Evolutionary conservation across 2,888 invertebrate genomes (phyloP), one percentile per base, ranked within the genome.

Genomic region (Azorinus chamasolen): DNA sequence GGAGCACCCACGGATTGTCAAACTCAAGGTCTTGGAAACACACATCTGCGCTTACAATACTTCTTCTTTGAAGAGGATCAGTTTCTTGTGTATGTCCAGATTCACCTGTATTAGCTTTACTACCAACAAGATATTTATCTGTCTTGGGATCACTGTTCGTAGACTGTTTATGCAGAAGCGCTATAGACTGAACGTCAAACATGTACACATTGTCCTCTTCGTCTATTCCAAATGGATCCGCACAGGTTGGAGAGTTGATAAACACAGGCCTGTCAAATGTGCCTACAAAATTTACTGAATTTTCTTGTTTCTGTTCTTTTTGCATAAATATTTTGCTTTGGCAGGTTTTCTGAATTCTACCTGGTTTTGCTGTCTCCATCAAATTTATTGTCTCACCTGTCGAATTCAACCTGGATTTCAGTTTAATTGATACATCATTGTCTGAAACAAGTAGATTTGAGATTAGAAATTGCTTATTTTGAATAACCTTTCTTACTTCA

Each of bases 1-100:
- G 53, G 18, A 77, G 43, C 0, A 80, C 51, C 80, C 80, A 80
- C 2, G 80, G 80, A 53, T 77, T 76, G 25, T 66, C 80, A 55
- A 72, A 64, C 32, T 32, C 32, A 4, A 32, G 32, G 5, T 32
- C 32, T 6, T 4, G 32, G 4, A 32, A 4, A 32, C 32, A 32
- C 32, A 32, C 10, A 10, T 32, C 32, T 32, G 10, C 10, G 10
- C 32, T 32, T 10, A 10, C 10, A 32, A 32, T 32, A 32, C 32
- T 32, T 32, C 32, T 32, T 10, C 32, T 32, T 10, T 32, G 32
- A 10, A 32, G 10, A 32, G 32, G 32, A 10, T 32, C 32, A 32
- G 5, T 32, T 10, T 32, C 32, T 32, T 32, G 4, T 10, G 4
- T 32, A 32, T 6, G 10, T 10, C 10, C 5, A 4, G 5, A 6